A percentile compares a stretch with the other conserved stretches of the same genome.
phyloP scores from a whole-genome alignment of 2,888 invertebrate species.

The Sylvicola fuscatus region DNA sequence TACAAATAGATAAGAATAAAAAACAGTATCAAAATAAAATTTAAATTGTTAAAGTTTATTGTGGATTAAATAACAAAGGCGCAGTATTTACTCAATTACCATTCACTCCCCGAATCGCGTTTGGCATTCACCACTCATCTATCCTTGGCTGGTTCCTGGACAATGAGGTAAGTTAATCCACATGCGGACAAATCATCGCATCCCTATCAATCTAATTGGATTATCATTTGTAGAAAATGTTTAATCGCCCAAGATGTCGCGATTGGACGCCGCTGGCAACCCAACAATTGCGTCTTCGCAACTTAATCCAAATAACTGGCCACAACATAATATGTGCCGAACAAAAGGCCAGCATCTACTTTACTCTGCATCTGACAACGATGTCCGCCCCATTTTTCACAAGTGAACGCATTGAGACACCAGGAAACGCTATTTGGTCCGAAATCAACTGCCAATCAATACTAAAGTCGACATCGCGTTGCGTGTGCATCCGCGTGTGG shows the following conservation, averaged over 20 bases:
- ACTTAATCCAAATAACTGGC: constrained; percentile 53
- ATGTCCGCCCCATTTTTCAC: constrained; percentile 72
- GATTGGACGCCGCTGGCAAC: constrained; percentile 65
- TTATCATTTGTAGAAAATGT: constrained; percentile 20
- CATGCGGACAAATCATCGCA: no score
- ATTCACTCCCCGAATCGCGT: no score
- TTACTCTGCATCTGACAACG: constrained; percentile 58
- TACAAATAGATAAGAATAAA: no score
- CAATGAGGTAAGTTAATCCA: no score
- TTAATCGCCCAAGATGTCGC: constrained; percentile 45
- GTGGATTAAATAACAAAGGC: no score
- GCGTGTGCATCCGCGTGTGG: constrained; percentile 23
- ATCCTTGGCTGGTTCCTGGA: no score
- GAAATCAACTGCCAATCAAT: constrained; percentile 48
- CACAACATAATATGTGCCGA: constrained; percentile 28
- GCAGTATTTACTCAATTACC: no score
- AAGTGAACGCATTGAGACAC: constrained; percentile 48
- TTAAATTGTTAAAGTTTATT: no score
- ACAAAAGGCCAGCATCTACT: constrained; percentile 39
- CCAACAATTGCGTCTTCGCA: constrained; percentile 65
- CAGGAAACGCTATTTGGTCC: constrained; percentile 57
- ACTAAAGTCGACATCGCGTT: constrained; percentile 26
- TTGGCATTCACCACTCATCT: no score
- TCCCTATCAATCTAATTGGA: no score
- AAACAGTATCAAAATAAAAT: no score